Base-by-base conservation (phyloP, 2,888 invertebrate genomes). In the Marasmarcha lunaedactyla region DNA sequence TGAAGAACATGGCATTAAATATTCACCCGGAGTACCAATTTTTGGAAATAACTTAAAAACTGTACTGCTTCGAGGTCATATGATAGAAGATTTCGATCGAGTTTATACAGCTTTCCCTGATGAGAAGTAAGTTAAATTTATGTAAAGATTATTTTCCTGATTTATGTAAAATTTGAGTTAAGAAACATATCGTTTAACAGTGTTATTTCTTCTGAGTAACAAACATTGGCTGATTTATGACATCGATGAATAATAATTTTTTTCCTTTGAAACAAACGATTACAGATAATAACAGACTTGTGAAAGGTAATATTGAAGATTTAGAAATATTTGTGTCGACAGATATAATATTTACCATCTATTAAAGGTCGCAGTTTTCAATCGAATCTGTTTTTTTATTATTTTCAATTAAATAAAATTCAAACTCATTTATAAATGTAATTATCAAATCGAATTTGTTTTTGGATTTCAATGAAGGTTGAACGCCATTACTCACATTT, bases 61-160 rank as follows among this genome's bases (percentile, higher is more conserved):
- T 33, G 57, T 59, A 0, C 50, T 71, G 2, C 5, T 48, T 14
- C 67, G 42, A 38, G 51, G 40, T 4, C 78, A 79, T 47, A 14
- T 61, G 1, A 5, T 59, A 12, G 60, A 71, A 1, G 77, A 77
- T 36, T 9, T 73, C 0, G 55, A 65, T 40, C 50, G 43, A 0
- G 51, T 71, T 0, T 71, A 77, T 37, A 59, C 45, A n/a, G 61
- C 67, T 2, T 76, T 67, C 37, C 77, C 76, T 0, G 57, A 61
- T 41, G 76, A 77, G 45, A 67, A 52, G 71, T 71, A 42, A 53
- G 61, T 54, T 3, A 25, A 5, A 14, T 13, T 35, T 34, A 27
- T 15, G 9, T 1, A 15, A 4, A 14, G 10, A 33, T 33, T 15
- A 25, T 4, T 35, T 10, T 1, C 14, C 20, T 39, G 4, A 33